Evolutionary conservation across 2,113 vertebrate species (phyloP).

Genomic region (Ranitomeya variabilis): DNA sequence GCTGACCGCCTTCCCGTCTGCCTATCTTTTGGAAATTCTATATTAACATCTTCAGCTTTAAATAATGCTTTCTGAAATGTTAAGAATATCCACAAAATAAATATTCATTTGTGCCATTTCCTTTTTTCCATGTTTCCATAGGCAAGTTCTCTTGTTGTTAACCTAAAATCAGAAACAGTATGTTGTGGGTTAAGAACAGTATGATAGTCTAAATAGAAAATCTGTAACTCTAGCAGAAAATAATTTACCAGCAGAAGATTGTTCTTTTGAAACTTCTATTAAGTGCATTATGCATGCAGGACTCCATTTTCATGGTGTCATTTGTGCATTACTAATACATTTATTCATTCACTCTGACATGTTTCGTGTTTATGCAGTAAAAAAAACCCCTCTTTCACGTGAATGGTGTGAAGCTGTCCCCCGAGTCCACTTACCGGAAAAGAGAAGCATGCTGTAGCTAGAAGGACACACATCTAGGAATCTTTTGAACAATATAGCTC

Average conservation of each 20-base stretch:
- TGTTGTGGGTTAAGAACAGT: too few species aligned
- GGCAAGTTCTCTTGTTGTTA: too few species aligned
- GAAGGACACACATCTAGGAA: neutral
- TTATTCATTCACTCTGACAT: slow-evolving; percentile 30
- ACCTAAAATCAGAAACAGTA: too few species aligned
- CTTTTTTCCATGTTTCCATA: too few species aligned
- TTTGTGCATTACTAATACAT: slow-evolving; percentile 16
- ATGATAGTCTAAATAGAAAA: too few species aligned
- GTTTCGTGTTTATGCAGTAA: neutral
- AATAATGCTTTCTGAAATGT: too few species aligned
- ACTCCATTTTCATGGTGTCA: neutral
- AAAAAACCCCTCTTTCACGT: neutral
- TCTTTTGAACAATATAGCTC: neutral
- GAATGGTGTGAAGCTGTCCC: slow-evolving; percentile 19
- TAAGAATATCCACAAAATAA: too few species aligned
- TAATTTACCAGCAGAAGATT: neutral
- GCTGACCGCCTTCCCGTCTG: too few species aligned
- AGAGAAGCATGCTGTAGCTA: neutral
- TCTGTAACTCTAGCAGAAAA: neutral
- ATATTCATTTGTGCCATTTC: too few species aligned
- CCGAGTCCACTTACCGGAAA: slow-evolving; percentile 2
- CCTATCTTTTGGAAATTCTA: too few species aligned
- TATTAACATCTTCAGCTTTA: too few species aligned
- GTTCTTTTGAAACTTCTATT: neutral
- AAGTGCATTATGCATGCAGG: neutral